These are phyloP conservation scores for Ciconia boyciana DNA, from an alignment of 2,113 vertebrate species.

Conservation along the genomic window DNA sequence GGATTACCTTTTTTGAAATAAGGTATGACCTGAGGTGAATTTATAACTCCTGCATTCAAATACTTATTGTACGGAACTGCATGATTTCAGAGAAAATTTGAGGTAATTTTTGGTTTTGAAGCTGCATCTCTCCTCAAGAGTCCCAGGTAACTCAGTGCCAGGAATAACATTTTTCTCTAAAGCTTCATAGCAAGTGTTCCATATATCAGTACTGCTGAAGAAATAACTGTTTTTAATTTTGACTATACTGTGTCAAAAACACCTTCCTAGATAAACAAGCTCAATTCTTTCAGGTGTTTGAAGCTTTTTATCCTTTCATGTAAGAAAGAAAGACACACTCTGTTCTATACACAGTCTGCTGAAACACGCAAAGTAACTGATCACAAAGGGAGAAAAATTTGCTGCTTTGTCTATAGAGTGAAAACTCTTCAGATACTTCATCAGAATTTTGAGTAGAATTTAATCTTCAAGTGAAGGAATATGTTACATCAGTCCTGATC, in stretches of 20 bases:
- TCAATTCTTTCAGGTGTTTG: neutral
- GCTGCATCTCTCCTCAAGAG: neutral
- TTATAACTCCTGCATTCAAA: neutral
- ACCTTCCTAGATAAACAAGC: neutral
- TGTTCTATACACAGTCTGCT: neutral
- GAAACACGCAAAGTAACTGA: neutral
- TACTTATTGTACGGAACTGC: neutral
- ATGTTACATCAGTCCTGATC: neutral
- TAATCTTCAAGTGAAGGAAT: neutral
- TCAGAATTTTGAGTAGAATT: neutral
- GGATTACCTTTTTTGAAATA: neutral
- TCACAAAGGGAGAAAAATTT: neutral
- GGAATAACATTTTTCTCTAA: neutral
- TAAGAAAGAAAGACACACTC: neutral
- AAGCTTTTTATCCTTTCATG: neutral
- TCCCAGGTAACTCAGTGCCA: neutral
- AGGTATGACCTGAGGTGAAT: neutral
- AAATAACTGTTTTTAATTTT: neutral
- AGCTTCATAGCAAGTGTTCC: neutral
- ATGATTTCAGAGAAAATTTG: neutral
- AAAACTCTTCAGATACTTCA: neutral
- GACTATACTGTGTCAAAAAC: neutral
- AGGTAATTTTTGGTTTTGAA: neutral
- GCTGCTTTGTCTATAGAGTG: neutral
- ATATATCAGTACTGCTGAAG: neutral